Base-by-base conservation (phyloP, 2,888 invertebrate genomes). In the Lysandra coridon region DNA sequence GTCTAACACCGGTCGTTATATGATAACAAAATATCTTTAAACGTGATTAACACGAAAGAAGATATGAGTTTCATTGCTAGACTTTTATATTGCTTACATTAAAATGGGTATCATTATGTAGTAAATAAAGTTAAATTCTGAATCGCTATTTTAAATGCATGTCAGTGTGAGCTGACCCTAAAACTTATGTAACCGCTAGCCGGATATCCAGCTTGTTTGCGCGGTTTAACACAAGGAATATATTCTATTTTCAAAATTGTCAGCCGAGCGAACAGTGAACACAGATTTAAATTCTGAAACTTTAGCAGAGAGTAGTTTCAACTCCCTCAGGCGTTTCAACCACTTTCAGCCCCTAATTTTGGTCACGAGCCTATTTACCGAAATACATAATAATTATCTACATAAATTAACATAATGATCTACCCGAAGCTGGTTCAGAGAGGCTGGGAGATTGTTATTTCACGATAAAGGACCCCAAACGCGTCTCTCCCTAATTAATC, bases 201-300 rank as follows among this genome's bases (percentile, higher is more conserved):
- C 69, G 14, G 69, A 33, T 4, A 14, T 33, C 4, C 33, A 69
- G 33, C 69, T 23, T 2, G 33, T 33, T 69, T 69, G 69, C 14
- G 69, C 33, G 33, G 33, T 33, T 37, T 69, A 14, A 33, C 14
- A 69, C 33, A 69, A 69, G 69, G 69, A 69, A 69, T 37, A 37
- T 33, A 69, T 69, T 69, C 69, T 69, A 2, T 69, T 69, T 69
- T 69, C 33, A 69, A 69, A 69, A 69, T 69, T 17, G 17, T 33
- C 69, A 69, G 69, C 69, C 14, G 37, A 33, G 69, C 33, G 69
- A 14, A 33, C 33, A 33, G 69, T 17, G 69, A 14, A 33, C 33
- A 62, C 62, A 23, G n/a, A 62, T 62, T 62, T 23, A 23, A 62
- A 62, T 62, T n/a, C 6, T 4, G 30, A 33, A 69, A 30, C 12